Conservation (phyloP, 2,113 vertebrate species). For the Machaerirhynchus nigripectus region DNA sequence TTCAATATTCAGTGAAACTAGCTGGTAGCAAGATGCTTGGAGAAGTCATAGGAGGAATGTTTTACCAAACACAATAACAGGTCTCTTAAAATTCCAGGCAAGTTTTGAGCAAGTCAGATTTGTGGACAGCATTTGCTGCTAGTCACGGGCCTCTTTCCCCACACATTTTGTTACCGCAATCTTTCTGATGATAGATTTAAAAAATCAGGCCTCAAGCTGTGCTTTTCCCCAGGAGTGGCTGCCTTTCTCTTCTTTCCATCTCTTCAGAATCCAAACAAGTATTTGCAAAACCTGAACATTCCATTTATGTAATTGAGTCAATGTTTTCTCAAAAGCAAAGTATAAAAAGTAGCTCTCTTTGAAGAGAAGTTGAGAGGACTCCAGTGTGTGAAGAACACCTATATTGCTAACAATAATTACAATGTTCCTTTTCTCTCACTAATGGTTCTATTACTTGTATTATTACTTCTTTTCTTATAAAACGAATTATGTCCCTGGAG, state of each 20-base stretch:
- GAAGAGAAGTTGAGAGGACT: background rate
- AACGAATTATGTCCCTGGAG: background rate
- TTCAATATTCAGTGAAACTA: background rate
- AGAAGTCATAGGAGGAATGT: background rate
- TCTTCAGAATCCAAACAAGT: background rate
- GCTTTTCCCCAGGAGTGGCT: background rate
- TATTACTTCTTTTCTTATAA: background rate
- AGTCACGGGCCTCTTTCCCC: background rate
- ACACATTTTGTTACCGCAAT: rapidly evolving
- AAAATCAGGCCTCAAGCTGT: background rate
- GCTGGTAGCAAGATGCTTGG: background rate
- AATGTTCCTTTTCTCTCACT: background rate
- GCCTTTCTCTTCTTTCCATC: background rate
- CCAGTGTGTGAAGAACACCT: background rate
- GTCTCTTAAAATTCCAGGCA: background rate
- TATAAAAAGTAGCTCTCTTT: background rate
- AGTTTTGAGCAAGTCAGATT: background rate
- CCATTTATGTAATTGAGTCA: background rate
- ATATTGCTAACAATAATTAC: background rate
- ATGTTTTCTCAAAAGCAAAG: background rate
- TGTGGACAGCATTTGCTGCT: background rate
- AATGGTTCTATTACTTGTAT: background rate
- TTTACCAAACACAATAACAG: background rate
- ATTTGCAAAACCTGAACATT: background rate
- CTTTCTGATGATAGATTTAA: background rate